Base-by-base conservation (phyloP, 1,140 invertebrate species). In the Leptopilina clavipes region DNA sequence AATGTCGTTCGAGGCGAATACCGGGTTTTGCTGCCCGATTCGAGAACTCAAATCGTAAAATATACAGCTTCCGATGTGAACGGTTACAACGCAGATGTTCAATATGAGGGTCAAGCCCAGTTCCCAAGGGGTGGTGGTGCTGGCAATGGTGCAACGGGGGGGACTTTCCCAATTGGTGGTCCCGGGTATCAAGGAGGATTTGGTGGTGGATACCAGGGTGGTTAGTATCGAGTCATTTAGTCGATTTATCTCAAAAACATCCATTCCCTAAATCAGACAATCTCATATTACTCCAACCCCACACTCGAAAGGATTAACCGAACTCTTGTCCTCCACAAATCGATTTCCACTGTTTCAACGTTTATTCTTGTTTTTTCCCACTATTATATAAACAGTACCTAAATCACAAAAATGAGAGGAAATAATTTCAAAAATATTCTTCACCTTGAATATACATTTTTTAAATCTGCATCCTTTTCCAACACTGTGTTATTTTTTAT, bases 1-100 rank as follows among this genome's bases (percentile, higher is more conserved):
- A 93, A 93, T 82, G 92, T 90, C 70, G 93, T 94, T 19, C 87
- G 89, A 72, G 95, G 95, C 17, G 93, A 95, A 83, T 96, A 95
- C 89, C 90, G 93, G 79, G 94, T 95, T 40, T 89, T 93, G 80
- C 90, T 96, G 65, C 94, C 95, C 0, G 94, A 95, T 83, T 94
- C 95, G 45, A 91, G 95, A 59, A 93, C 93, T 52, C 92, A 93
- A 86, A 91, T 92, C 77, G 94, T 95, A n/a, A 94, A 93, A 9
- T 96, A 96, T 87, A 94, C 93, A 79, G 95, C 95, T 1, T 95
- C 95, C 82, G 94, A 94, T 91, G 91, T 93, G 78, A 94, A 93
- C 45, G 95, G 95, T 48, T 96, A 94, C 90, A 94, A 95, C 82
- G 95, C 95, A 52, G 93, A 95, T 80, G 94, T 96, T 54, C 92